Conservation (phyloP, 2,797 vertebrate genomes). For the Menidia menidia region DNA sequence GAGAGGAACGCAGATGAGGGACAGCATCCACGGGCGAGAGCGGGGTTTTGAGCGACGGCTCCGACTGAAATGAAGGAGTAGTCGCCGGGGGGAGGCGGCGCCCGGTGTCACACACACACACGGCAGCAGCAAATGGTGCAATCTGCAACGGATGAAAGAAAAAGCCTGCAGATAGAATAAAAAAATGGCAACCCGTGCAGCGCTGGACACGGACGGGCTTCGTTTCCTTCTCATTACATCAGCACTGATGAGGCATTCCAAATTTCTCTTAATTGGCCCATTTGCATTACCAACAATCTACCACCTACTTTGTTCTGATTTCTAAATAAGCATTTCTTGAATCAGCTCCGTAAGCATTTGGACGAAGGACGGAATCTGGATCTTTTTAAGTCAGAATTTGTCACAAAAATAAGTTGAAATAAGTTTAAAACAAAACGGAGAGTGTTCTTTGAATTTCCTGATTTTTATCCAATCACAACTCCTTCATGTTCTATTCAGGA, state of each 20-base stretch:
- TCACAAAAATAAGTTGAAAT: no score
- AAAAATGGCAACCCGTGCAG: slow-evolving; percentile 15
- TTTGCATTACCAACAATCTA: background rate
- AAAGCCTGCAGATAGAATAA: slow-evolving; percentile 17
- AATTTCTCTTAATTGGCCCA: background rate
- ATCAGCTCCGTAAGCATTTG: background rate
- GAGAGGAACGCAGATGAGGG: slow-evolving; percentile 53
- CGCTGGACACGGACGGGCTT: slow-evolving; percentile 1
- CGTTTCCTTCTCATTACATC: background rate
- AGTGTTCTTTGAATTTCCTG: no score
- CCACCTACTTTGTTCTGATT: background rate
- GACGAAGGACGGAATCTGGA: background rate
- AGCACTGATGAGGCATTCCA: background rate
- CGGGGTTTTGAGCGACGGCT: slow-evolving; percentile 40
- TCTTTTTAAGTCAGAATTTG: no score
- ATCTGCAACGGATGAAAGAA: slow-evolving; percentile 45
- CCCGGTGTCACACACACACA: slow-evolving; percentile 32
- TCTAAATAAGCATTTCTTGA: background rate
- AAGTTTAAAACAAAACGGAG: no score
- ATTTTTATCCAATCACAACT: no score
- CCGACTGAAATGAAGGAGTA: slow-evolving; percentile 30
- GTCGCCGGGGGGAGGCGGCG: slow-evolving; percentile 15
- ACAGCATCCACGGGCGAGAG: slow-evolving; percentile 13
- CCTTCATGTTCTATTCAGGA: background rate
- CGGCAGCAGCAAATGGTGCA: slow-evolving; percentile 37